Evolutionary conservation across 2,888 invertebrate species (phyloP).

Genomic region (Coenonympha glycerion): DNA sequence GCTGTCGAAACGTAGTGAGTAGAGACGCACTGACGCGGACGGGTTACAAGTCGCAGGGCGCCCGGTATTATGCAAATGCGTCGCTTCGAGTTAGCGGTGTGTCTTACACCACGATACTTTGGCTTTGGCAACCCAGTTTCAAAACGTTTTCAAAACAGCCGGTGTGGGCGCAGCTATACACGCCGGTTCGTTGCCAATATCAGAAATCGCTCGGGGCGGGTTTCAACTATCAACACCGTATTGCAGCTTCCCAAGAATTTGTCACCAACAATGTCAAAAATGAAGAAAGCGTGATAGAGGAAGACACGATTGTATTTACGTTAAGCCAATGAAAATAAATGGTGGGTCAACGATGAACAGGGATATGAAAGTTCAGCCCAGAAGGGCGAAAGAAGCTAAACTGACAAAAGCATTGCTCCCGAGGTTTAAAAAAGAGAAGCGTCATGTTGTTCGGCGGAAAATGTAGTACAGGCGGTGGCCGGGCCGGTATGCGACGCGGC

Average conservation of each 20-base stretch:
- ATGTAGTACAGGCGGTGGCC: slow-evolving; percentile 56
- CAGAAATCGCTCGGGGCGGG: slow-evolving; percentile 32
- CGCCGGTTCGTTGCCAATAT: slow-evolving; percentile 36
- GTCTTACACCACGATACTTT: slow-evolving; percentile 70
- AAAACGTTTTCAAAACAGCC: slow-evolving; percentile 69
- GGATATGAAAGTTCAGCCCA: too few species aligned
- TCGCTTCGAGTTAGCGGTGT: slow-evolving; percentile 59
- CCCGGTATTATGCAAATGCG: slow-evolving; percentile 70
- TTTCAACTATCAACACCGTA: too few species aligned
- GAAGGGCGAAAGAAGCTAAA: too few species aligned
- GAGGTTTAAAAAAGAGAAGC: background rate
- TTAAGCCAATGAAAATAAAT: too few species aligned
- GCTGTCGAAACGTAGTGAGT: slow-evolving; percentile 48
- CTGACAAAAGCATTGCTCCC: too few species aligned
- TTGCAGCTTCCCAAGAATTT: too few species aligned
- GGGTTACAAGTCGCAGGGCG: slow-evolving; percentile 45
- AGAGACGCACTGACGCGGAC: slow-evolving; percentile 46
- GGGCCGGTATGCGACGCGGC: slow-evolving; percentile 64
- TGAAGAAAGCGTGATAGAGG: too few species aligned
- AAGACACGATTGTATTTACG: too few species aligned
- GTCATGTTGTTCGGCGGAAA: slow-evolving; percentile 34
- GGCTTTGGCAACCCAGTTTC: slow-evolving; percentile 69
- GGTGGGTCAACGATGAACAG: too few species aligned
- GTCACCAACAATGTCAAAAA: too few species aligned
- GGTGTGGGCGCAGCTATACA: slow-evolving; percentile 50